phyloP scores from a whole-genome alignment of 37 sponge, comb jelly and placozoan species.

The Oopsacas minuta region DNA sequence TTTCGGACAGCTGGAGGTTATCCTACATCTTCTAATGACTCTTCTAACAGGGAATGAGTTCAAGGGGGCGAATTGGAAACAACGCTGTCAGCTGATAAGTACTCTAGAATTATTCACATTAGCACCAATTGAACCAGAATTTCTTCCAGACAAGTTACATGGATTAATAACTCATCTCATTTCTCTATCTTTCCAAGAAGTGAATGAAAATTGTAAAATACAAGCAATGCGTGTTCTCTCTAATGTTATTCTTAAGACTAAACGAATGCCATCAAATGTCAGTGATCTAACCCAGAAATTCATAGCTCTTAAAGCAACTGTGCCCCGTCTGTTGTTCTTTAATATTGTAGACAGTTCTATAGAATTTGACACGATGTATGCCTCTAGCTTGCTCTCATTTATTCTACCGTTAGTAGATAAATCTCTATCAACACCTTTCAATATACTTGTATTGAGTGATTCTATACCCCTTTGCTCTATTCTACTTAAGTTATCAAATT shows the following conservation, averaged over 20 bases:
- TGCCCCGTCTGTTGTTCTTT: neutral
- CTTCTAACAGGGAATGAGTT: neutral
- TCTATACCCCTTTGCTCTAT: neutral
- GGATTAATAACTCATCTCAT: neutral
- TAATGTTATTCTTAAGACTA: neutral
- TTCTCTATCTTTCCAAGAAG: neutral
- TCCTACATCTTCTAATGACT: neutral
- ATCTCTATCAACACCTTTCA: neutral
- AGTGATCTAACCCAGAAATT: neutral
- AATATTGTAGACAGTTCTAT: neutral
- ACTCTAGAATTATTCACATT: neutral
- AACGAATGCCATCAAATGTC: neutral
- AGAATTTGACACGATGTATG: neutral
- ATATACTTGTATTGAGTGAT: neutral
- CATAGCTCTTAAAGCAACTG: neutral
- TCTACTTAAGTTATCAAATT: neutral
- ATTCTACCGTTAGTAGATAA: neutral
- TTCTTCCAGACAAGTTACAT: neutral
- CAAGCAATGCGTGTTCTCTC: neutral
- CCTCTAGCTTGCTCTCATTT: neutral
- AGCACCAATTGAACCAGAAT: neutral
- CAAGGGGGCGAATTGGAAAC: neutral
- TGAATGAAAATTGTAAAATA: neutral
- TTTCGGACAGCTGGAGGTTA: conserved; percentile 1
- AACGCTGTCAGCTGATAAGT: neutral